Evolutionary conservation across 2,113 vertebrate species (phyloP).

Genomic region (Sapajus apella): DNA sequence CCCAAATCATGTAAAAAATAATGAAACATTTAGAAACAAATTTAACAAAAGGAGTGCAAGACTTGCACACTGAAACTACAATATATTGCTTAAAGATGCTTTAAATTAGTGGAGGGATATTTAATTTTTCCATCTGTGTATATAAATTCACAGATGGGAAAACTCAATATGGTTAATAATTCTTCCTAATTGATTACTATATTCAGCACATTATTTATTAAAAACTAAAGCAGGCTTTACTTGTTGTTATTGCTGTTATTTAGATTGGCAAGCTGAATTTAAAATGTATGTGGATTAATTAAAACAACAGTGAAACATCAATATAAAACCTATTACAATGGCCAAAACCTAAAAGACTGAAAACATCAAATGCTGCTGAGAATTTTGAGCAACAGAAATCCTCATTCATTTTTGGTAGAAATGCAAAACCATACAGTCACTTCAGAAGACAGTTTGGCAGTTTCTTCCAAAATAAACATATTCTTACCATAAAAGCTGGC

Average conservation of each 20-base stretch:
- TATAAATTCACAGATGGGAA: neutral
- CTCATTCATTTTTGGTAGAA: neutral
- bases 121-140: neutral
- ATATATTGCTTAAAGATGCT: neutral
- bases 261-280: neutral
- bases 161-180: neutral
- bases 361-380: neutral
- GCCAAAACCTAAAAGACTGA: neutral
- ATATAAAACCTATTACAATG: neutral
- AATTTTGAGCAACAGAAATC: neutral
- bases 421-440: neutral
- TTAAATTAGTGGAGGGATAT: neutral
- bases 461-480: neutral
- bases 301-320: neutral
- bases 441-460: neutral
- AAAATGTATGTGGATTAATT: neutral
- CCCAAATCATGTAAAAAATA: neutral
- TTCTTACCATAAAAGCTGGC: neutral
- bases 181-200: neutral
- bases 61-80: neutral
- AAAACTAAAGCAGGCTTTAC: neutral
- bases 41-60: neutral
- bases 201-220: neutral
- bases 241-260: neutral
- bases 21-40: neutral